These are phyloP conservation scores for Drosophila hawaiiensis DNA, from an alignment of 2,888 invertebrate genomes.

Conservation along the genomic window DNA sequence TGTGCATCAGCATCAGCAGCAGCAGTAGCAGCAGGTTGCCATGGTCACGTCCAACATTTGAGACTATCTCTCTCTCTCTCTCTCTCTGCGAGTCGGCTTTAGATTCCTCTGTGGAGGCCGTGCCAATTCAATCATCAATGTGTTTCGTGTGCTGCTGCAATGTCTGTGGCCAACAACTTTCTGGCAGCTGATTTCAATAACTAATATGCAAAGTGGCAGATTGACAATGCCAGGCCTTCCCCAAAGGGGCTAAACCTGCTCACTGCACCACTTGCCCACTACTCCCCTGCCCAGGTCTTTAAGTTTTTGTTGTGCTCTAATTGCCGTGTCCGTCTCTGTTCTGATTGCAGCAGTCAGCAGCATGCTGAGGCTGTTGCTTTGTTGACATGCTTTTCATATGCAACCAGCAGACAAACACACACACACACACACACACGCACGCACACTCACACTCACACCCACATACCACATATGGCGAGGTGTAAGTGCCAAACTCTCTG, in stretches of 20 bases:
- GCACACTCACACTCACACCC: conserved; percentile 12
- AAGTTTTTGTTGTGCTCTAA: conserved; percentile 70
- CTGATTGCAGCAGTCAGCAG: conserved; percentile 61
- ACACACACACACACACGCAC: conserved; percentile 7
- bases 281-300: neutral
- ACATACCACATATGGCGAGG: conserved; percentile 23
- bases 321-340: conserved; percentile 71
- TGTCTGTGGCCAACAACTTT: conserved; percentile 68
- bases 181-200: conserved; percentile 82
- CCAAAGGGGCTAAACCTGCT: neutral
- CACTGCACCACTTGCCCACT: neutral
- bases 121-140: conserved; percentile 67
- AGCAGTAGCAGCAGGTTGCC: conserved; percentile 54
- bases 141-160: conserved; percentile 42
- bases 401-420: conserved; percentile 20
- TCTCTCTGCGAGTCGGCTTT: conserved; percentile 27
- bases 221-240: conserved; percentile 37
- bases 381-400: conserved; percentile 62
- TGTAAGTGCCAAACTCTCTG: conserved; percentile 31
- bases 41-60: conserved; percentile 73
- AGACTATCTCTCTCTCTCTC: conserved; percentile 1
- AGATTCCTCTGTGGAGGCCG: conserved; percentile 57
- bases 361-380: conserved; percentile 41
- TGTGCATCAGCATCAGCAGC: conserved; percentile 1
- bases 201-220: conserved; percentile 76